Percentiles rank a stretch among this genome's conserved stretches.
Conservation (phyloP, 2,113 vertebrate species). For the Gnathonemus echidnorhynchus region DNA sequence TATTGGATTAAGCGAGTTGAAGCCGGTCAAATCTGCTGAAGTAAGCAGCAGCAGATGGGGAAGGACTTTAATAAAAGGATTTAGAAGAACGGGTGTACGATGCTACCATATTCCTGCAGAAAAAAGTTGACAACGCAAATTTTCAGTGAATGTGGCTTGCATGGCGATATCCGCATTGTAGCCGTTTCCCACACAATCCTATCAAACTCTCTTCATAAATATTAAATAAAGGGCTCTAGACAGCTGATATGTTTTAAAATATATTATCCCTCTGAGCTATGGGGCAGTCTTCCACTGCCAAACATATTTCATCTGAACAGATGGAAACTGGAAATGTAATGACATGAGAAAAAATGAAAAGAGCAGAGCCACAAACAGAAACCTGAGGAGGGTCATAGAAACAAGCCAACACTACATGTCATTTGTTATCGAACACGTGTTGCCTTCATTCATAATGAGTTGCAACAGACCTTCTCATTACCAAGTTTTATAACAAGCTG, state of each 20-base stretch:
- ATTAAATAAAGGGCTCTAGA: constrained; percentile 52
- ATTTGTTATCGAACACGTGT: neutral
- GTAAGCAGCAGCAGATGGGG: constrained; percentile 32
- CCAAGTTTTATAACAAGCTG: neutral
- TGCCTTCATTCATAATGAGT: neutral
- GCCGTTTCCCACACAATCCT: constrained; percentile 6
- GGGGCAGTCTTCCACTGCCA: constrained; percentile 56
- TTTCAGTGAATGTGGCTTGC: neutral
- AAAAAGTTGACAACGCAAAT: constrained; percentile 37
- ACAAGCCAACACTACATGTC: neutral
- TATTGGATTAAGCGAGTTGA: constrained; percentile 48
- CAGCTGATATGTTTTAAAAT: constrained; percentile 59
- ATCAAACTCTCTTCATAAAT: constrained; percentile 52
- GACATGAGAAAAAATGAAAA: constrained; percentile 16
- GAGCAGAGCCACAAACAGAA: neutral
- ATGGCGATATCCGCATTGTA: neutral
- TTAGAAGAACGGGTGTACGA: constrained; percentile 27
- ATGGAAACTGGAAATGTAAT: constrained; percentile 56
- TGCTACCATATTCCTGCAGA: constrained; percentile 23
- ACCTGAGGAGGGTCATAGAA: neutral
- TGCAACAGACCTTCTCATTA: neutral
- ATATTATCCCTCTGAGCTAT: constrained; percentile 54
- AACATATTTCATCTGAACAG: constrained; percentile 57
- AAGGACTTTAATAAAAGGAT: constrained; percentile 46
- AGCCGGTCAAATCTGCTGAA: constrained; percentile 50